Evolutionary conservation across 2,797 vertebrate genomes (phyloP).

Genomic region (Gymnocypris eckloni): DNA sequence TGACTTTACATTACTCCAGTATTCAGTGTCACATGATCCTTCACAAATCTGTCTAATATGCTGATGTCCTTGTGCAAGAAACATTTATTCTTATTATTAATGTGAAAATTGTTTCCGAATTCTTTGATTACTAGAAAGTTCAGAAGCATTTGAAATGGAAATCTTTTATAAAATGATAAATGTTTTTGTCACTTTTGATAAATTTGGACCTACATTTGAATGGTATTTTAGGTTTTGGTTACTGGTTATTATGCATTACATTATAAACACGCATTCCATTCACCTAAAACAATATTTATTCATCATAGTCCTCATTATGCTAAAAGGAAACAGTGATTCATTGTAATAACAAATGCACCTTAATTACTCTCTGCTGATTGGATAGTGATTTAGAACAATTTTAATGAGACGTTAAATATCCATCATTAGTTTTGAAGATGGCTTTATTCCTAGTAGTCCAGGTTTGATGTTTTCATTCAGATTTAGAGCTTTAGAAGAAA

Average conservation of each 20-base stretch:
- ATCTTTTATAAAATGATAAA: not conserved
- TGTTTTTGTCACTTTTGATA: not conserved
- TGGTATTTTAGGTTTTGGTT: not conserved
- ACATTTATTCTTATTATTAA: not conserved
- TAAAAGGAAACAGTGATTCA: not conserved
- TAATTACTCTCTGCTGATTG: not conserved
- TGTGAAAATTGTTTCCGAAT: not conserved
- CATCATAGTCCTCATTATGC: not conserved
- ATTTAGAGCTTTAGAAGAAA: not conserved
- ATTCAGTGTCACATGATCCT: not conserved
- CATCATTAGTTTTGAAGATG: not conserved
- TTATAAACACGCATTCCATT: not conserved
- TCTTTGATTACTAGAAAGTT: not conserved
- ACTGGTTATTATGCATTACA: not conserved
- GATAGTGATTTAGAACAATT: not conserved
- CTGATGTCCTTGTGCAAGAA: not conserved
- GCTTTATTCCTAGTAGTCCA: not conserved
- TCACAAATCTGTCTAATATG: not conserved
- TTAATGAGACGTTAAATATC: not conserved
- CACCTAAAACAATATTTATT: not conserved
- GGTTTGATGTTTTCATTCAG: not conserved
- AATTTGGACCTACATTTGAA: not conserved
- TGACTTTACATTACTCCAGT: not conserved
- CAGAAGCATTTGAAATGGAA: not conserved
- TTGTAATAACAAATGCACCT: constrained; percentile 10